Evolutionary conservation across 2,888 invertebrate species (phyloP).

Genomic region (Bembecia ichneumoniformis): DNA sequence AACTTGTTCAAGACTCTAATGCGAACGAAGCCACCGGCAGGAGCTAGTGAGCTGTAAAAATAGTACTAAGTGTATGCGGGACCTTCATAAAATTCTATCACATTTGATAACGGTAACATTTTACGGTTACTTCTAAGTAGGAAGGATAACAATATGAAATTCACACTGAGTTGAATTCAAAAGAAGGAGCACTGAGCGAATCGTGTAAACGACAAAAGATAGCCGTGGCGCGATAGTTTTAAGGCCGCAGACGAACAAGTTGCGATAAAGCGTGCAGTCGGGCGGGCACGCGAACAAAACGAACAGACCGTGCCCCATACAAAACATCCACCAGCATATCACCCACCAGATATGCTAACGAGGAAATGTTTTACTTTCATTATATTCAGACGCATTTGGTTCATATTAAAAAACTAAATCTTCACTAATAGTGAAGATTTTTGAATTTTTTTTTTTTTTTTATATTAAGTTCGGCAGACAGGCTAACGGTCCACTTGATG

Average conservation of each 20-base stretch:
- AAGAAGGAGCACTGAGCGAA: background rate
- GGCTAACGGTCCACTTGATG: too few species aligned
- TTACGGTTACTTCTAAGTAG: background rate
- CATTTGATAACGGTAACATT: background rate
- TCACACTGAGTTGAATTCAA: background rate
- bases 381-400: too few species aligned
- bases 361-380: background rate
- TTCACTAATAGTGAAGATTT: too few species aligned
- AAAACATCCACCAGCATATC: background rate
- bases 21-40: too few species aligned
- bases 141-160: background rate
- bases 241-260: slow-evolving; percentile 1
- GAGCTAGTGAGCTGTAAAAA: too few species aligned
- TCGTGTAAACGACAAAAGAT: slow-evolving; percentile 11
- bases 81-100: background rate
- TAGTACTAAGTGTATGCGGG: too few species aligned
- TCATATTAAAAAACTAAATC: too few species aligned
- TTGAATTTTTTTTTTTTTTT: too few species aligned
- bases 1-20: too few species aligned
- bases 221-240: slow-evolving; percentile 11
- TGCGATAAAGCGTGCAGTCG: background rate
- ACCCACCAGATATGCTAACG: background rate
- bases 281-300: background rate
- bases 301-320: background rate
- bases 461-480: too few species aligned